Percentiles rank a stretch among this genome's conserved stretches.
These are phyloP conservation scores for Nomada goodeniana DNA, from an alignment of 2,888 invertebrate species.

Conservation along the genomic window DNA sequence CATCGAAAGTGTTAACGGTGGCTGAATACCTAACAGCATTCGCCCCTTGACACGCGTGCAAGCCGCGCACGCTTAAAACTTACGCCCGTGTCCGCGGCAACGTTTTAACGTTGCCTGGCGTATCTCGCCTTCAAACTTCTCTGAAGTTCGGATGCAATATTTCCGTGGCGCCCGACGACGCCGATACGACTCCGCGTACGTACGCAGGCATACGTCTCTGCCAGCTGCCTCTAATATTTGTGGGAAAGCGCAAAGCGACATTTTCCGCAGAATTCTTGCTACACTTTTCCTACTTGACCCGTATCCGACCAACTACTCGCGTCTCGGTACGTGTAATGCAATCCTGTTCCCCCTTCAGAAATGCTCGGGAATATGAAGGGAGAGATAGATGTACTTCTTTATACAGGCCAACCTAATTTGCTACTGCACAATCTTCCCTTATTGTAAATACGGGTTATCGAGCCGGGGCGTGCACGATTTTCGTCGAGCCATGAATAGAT, in stretches of 20 bases:
- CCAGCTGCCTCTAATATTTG: slow-evolving; percentile 30
- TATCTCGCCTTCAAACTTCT: slow-evolving; percentile 65
- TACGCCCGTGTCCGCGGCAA: slow-evolving; percentile 60
- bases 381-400: background rate
- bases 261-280: slow-evolving; percentile 12
- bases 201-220: slow-evolving; percentile 30
- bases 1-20: background rate
- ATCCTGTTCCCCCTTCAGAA: background rate
- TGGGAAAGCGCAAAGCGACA: background rate
- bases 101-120: slow-evolving; percentile 71
- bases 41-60: background rate
- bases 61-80: slow-evolving; percentile 66
- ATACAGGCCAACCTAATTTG: no score
- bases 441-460: no score
- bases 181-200: slow-evolving; percentile 46
- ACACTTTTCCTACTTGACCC: background rate
- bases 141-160: slow-evolving; percentile 66
- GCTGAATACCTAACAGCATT: no score
- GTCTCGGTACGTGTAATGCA: background rate
- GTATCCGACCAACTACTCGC: background rate
- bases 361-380: background rate
- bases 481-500: no score
- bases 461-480: no score
- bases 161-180: slow-evolving; percentile 62
- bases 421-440: no score